phyloP scores from a whole-genome alignment of 2,888 invertebrate species.

The Scaptomyza parva region DNA sequence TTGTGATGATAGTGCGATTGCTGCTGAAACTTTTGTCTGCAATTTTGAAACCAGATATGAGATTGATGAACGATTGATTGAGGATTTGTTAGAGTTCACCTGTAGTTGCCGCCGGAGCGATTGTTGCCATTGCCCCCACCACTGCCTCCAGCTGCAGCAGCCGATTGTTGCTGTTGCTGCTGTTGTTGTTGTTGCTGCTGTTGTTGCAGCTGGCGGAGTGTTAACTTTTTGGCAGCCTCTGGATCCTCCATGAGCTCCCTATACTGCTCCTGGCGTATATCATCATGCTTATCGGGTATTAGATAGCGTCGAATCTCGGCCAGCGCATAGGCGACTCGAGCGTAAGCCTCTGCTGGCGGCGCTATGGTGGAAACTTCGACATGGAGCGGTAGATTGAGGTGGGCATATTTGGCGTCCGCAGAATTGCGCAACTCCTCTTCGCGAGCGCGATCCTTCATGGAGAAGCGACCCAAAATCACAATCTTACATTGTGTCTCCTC shows the following conservation, averaged over 20 bases:
- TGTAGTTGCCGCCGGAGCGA: conserved; percentile 71
- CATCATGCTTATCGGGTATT: conserved; percentile 89
- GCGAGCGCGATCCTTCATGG: conserved; percentile 95
- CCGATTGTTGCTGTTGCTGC: conserved; percentile 58
- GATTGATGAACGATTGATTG: not conserved
- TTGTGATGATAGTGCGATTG: conserved; percentile 83
- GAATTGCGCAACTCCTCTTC: conserved; percentile 93
- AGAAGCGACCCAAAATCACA: conserved; percentile 96
- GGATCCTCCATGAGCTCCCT: conserved; percentile 88
- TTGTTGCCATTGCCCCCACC: conserved; percentile 70
- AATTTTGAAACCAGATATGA: not conserved
- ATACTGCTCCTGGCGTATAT: conserved; percentile 94
- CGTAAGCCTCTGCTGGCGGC: conserved; percentile 94
- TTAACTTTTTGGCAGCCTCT: conserved; percentile 83
- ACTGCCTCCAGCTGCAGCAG: conserved; percentile 50
- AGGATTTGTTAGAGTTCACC: conserved; percentile 45
- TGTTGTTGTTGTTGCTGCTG: conserved; percentile 81
- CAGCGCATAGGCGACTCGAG: conserved; percentile 93
- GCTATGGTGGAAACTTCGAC: conserved; percentile 95
- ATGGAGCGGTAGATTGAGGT: conserved; percentile 94
- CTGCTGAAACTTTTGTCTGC: conserved; percentile 81
- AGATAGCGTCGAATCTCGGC: conserved; percentile 90
- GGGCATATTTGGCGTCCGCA: conserved; percentile 94
- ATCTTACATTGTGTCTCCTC: conserved; percentile 98
- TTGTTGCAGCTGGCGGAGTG: conserved; percentile 81